Conservation (phyloP, 2,888 invertebrate species). For the Bedellia somnulentella region DNA sequence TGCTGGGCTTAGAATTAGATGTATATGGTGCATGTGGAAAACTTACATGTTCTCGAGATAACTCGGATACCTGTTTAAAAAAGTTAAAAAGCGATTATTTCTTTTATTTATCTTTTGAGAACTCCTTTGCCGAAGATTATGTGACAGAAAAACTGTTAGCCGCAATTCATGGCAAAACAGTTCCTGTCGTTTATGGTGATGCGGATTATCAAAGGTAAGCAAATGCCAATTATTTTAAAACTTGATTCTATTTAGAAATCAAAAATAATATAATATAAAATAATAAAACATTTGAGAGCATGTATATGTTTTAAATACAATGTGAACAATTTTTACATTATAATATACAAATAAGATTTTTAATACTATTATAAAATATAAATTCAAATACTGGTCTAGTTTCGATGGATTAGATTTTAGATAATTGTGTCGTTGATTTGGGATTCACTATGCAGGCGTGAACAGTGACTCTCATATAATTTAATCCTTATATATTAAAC, state of each 20-base stretch:
- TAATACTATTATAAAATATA: too few species aligned
- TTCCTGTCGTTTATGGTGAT: conserved; percentile 63
- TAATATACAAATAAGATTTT: too few species aligned
- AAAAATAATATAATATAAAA: not conserved
- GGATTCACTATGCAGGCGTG: too few species aligned
- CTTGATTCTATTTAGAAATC: not conserved
- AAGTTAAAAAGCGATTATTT: conserved; percentile 10
- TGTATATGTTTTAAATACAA: not conserved
- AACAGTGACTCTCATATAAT: too few species aligned
- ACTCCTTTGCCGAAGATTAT: conserved; percentile 12
- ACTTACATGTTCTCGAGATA: conserved; percentile 5
- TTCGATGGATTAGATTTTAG: too few species aligned
- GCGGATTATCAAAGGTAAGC: conserved; percentile 39
- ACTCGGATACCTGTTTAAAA: conserved; percentile 6
- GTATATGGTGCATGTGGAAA: conserved; percentile 9
- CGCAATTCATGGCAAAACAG: conserved; percentile 41
- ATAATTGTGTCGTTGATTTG: too few species aligned
- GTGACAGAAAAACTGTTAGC: conserved; percentile 13
- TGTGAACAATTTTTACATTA: too few species aligned
- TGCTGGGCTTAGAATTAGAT: conserved; percentile 8
- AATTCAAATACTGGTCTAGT: too few species aligned
- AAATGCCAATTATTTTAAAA: not conserved
- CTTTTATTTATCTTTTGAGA: conserved; percentile 13
- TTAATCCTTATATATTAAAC: too few species aligned
- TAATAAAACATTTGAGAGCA: not conserved